Percentiles rank a stretch among this genome's conserved stretches.
These are phyloP conservation scores for Blera fallax DNA, from an alignment of 2,888 invertebrate species.

Conservation along the genomic window DNA sequence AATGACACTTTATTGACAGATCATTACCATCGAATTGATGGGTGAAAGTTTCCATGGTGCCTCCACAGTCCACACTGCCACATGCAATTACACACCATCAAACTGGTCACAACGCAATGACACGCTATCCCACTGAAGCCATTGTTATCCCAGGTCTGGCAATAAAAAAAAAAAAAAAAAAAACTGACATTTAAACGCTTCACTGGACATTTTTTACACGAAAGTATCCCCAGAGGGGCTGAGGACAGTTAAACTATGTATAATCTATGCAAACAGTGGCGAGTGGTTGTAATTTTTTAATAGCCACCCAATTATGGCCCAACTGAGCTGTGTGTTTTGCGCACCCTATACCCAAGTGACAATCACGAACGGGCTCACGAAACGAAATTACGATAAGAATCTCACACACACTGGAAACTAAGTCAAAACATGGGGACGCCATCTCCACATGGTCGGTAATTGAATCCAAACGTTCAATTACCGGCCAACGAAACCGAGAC, in stretches of 20 bases:
- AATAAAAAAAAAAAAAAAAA: not conserved
- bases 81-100: conserved; percentile 63
- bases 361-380: conserved; percentile 38
- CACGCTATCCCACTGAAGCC: conserved; percentile 23
- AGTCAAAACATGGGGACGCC: not conserved
- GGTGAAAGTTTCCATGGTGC: conserved; percentile 56
- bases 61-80: conserved; percentile 16
- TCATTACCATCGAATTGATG: conserved; percentile 63
- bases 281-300: conserved; percentile 42
- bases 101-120: conserved; percentile 13
- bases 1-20: conserved; percentile 68
- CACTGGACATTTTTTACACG: not conserved
- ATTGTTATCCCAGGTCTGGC: conserved; percentile 2
- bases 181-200: not conserved
- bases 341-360: conserved; percentile 48
- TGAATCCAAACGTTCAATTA: conserved; percentile 70
- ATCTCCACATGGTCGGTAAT: conserved; percentile 44
- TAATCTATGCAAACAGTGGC: conserved; percentile 33
- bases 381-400: conserved; percentile 9
- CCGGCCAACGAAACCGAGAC: conserved; percentile 52
- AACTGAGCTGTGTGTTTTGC: not conserved
- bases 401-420: not conserved
- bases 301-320: conserved; percentile 42
- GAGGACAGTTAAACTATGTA: not conserved
- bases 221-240: not conserved